phyloP scores from a whole-genome alignment of 2,888 invertebrate species.

The Phania funesta region DNA sequence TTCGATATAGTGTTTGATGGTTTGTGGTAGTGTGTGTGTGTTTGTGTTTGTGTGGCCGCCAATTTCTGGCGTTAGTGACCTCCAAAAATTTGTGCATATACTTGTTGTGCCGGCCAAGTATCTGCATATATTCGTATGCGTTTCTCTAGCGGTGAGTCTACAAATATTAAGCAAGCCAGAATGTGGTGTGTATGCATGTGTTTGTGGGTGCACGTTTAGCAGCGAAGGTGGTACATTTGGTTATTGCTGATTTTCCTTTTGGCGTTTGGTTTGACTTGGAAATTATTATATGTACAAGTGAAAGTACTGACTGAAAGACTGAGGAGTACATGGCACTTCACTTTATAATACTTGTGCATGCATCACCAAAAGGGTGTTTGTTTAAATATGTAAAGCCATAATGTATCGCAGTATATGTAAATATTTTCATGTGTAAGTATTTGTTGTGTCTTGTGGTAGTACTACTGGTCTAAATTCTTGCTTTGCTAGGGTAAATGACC shows the following conservation, averaged over 20 bases:
- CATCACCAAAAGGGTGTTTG: slow-evolving; percentile 41
- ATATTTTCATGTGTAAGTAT: slow-evolving; percentile 24
- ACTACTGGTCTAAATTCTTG: slow-evolving; percentile 67
- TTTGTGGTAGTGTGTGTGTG: background rate
- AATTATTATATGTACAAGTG: slow-evolving; percentile 40
- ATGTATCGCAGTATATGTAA: background rate
- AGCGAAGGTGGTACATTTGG: slow-evolving; percentile 50
- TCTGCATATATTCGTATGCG: slow-evolving; percentile 37
- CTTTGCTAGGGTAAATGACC: slow-evolving; percentile 64
- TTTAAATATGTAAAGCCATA: background rate
- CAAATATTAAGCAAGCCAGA: slow-evolving; percentile 43
- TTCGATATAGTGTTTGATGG: slow-evolving; percentile 1
- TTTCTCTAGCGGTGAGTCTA: slow-evolving; percentile 31
- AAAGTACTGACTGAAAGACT: slow-evolving; percentile 43
- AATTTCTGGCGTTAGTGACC: slow-evolving; percentile 66
- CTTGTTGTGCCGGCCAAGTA: slow-evolving; percentile 27
- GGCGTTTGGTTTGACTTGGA: slow-evolving; percentile 62
- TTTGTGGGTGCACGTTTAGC: slow-evolving; percentile 10
- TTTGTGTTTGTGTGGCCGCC: slow-evolving; percentile 44
- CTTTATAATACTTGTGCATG: slow-evolving; percentile 54
- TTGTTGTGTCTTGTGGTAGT: slow-evolving; percentile 58
- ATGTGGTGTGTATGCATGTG: background rate
- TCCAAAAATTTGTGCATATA: slow-evolving; percentile 57
- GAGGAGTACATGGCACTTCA: slow-evolving; percentile 40
- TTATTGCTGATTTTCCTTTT: slow-evolving; percentile 60